A percentile compares a stretch with the other conserved stretches of the same genome.
Conservation (phyloP, 2,888 invertebrate species). For the Drosophila paracracens region DNA sequence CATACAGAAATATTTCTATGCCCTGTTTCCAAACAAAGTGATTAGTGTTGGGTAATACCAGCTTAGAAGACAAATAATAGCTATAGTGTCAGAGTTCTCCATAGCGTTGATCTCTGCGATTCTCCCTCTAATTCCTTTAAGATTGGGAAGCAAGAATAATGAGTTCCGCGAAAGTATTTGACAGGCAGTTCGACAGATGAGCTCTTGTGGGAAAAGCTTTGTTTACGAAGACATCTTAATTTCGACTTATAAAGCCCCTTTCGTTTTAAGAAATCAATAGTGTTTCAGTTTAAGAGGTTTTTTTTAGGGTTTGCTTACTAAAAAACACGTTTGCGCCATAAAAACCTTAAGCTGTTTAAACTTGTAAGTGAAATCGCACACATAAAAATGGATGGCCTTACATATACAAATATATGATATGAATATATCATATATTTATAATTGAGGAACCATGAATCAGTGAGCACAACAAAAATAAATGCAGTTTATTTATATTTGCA, state of each 20-base stretch:
- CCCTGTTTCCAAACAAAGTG: background rate
- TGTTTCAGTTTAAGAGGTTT: background rate
- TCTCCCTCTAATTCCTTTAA: background rate
- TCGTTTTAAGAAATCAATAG: background rate
- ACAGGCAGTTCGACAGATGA: background rate
- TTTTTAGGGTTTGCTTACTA: background rate
- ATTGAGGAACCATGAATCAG: conserved; percentile 9
- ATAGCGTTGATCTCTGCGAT: background rate
- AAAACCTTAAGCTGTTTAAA: conserved; percentile 1
- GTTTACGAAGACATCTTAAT: background rate
- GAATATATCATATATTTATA: background rate
- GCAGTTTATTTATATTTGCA: conserved; percentile 28
- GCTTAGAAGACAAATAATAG: background rate
- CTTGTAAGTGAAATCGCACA: conserved; percentile 11
- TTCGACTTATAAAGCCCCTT: background rate
- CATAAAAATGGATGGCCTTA: conserved; percentile 1
- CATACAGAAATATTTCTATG: background rate
- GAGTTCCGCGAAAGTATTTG: background rate
- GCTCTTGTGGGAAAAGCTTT: background rate
- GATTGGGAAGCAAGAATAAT: background rate
- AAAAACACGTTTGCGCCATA: conserved; percentile 22
- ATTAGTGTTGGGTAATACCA: background rate
- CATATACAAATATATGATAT: background rate
- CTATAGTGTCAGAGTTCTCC: too few relatives aligned
- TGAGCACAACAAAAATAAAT: conserved; percentile 8